Evolutionary conservation across 2,888 invertebrate species (phyloP).

Genomic region (Nipponacmea schrenckii): DNA sequence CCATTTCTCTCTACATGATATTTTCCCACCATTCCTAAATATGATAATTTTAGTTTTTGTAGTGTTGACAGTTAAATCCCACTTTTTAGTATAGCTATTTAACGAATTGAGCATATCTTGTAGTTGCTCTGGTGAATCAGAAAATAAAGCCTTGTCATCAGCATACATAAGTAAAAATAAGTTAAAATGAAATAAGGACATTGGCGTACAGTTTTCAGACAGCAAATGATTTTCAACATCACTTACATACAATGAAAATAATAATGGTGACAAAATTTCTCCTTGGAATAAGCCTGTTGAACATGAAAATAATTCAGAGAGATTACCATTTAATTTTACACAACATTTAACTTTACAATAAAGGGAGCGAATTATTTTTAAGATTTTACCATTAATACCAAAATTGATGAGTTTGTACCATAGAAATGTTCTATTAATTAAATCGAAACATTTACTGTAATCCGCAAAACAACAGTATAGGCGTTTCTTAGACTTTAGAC

Average conservation of each 20-base stretch:
- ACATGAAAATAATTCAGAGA: conserved; percentile 3
- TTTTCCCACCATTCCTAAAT: background rate
- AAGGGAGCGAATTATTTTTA: background rate
- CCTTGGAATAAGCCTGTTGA: background rate
- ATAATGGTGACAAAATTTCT: background rate
- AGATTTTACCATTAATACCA: background rate
- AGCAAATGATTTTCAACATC: background rate
- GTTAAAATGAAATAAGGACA: background rate
- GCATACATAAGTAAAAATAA: background rate
- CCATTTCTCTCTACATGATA: too few relatives aligned
- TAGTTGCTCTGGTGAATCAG: background rate
- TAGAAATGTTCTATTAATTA: background rate
- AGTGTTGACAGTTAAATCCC: background rate
- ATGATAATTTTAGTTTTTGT: background rate
- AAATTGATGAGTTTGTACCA: background rate
- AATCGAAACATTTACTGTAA: too few relatives aligned
- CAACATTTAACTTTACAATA: background rate
- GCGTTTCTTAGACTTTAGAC: background rate
- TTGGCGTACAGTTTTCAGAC: background rate
- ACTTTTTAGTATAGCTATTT: background rate
- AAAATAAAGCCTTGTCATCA: background rate
- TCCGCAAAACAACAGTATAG: too few relatives aligned
- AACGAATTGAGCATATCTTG: background rate
- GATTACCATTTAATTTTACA: background rate
- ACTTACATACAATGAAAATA: conserved; percentile 3